phyloP scores from a whole-genome alignment of 2,113 vertebrate species.

The Rhineura floridana region DNA sequence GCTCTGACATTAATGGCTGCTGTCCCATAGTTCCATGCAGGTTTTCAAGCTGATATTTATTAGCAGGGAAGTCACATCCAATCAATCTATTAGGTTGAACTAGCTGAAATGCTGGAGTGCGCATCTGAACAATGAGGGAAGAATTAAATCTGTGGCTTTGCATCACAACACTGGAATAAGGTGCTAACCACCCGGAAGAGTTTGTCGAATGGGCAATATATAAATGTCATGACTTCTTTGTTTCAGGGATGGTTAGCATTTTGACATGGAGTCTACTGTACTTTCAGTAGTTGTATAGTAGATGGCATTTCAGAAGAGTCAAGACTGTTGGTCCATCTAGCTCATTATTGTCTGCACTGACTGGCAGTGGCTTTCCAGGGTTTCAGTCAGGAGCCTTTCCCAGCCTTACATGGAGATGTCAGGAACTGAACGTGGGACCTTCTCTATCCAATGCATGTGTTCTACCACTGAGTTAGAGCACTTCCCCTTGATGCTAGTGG shows the following conservation, averaged over 20 bases:
- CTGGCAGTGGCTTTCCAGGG: background rate
- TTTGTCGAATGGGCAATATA: too few species aligned
- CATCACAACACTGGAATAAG: background rate
- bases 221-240: too few species aligned
- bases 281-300: background rate
- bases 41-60: background rate
- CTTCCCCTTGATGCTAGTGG: background rate
- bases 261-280: background rate
- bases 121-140: background rate
- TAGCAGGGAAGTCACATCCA: constrained; percentile 18
- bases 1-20: constrained; percentile 2
- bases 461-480: background rate
- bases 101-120: constrained; percentile 35
- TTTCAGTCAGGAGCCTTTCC: background rate
- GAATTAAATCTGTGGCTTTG: background rate
- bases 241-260: background rate
- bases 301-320: background rate
- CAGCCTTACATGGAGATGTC: background rate
- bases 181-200: background rate
- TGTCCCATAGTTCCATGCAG: background rate
- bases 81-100: constrained; percentile 26
- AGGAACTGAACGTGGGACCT: background rate
- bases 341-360: background rate
- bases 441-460: too few species aligned
- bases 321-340: background rate